Conservation (phyloP, 1,140 invertebrate genomes). For the Drosophila tsacasi region DNA sequence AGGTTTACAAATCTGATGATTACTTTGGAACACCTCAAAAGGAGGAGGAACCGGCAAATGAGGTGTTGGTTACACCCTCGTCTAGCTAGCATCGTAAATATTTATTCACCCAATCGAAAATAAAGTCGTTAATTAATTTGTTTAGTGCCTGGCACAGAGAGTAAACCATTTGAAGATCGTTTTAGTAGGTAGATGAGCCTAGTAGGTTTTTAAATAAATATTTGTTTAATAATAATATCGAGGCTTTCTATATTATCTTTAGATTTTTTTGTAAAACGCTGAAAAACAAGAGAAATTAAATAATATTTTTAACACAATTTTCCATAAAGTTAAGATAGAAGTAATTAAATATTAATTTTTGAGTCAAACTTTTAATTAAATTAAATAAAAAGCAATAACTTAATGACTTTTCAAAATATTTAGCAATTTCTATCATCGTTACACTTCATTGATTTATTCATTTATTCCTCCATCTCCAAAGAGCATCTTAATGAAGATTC, state of each 20-base stretch:
- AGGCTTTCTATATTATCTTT: not conserved
- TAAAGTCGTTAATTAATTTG: constrained; percentile 3
- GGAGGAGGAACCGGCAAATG: not conserved
- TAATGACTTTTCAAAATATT: too few species aligned
- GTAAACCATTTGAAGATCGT: not conserved
- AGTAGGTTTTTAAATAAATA: constrained; percentile 1
- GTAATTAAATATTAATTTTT: not conserved
- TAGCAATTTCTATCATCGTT: not conserved
- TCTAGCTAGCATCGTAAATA: constrained; percentile 1
- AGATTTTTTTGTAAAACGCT: not conserved
- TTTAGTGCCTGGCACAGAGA: constrained; percentile 1
- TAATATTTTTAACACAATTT: not conserved
- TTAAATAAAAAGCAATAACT: not conserved
- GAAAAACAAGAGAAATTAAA: too few species aligned
- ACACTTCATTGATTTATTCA: not conserved
- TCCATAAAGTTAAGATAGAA: not conserved
- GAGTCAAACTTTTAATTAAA: not conserved
- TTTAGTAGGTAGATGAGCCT: not conserved
- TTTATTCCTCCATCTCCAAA: not conserved
- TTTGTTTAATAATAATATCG: not conserved
- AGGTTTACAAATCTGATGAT: constrained; percentile 64
- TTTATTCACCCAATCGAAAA: constrained; percentile 27
- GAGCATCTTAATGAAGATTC: constrained; percentile 1
- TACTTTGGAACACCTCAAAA: constrained; percentile 54
- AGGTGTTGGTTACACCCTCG: constrained; percentile 6